A percentile compares a stretch with the other conserved stretches of the same genome.
Conservation (phyloP, 2,888 invertebrate species). For the Malthinus flaveolus region DNA sequence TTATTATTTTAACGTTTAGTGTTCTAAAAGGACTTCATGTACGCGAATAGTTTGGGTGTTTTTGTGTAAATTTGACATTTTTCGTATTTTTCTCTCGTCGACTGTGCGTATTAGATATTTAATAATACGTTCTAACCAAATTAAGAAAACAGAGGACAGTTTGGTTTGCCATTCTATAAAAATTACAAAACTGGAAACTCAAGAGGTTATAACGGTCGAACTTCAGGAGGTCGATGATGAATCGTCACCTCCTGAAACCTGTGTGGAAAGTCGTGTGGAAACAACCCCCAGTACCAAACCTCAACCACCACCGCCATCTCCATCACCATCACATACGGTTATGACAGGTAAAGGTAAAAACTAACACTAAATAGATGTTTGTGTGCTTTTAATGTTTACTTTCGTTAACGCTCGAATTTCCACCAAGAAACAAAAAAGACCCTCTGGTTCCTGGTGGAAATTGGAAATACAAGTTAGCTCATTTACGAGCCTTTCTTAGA, state of each 20-base stretch:
- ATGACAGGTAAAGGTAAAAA: constrained; percentile 53
- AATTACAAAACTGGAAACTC: constrained; percentile 50
- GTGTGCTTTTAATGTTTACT: constrained; percentile 1
- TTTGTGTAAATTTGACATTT: neutral
- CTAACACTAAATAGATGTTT: constrained; percentile 8
- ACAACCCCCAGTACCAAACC: constrained; percentile 41
- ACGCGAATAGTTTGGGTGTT: neutral
- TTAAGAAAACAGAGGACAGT: neutral
- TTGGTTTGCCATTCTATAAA: constrained; percentile 8
- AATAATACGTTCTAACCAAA: no score
- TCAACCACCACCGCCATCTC: constrained; percentile 43
- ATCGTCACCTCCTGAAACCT: constrained; percentile 44
- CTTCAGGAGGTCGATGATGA: constrained; percentile 53
- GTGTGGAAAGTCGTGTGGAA: constrained; percentile 39
- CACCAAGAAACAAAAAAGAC: neutral
- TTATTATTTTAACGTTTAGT: neutral
- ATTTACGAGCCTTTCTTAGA: no score
- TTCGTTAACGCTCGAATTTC: neutral
- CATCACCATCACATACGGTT: constrained; percentile 52
- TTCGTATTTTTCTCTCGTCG: no score
- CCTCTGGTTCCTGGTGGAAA: no score
- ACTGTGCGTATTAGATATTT: no score
- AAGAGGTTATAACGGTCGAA: constrained; percentile 50
- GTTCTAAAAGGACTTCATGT: no score
- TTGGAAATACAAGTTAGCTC: no score